Percentiles rank a stretch among this genome's conserved stretches.
Conservation (phyloP, 2,888 invertebrate genomes). For the Cheilosia impressa region DNA sequence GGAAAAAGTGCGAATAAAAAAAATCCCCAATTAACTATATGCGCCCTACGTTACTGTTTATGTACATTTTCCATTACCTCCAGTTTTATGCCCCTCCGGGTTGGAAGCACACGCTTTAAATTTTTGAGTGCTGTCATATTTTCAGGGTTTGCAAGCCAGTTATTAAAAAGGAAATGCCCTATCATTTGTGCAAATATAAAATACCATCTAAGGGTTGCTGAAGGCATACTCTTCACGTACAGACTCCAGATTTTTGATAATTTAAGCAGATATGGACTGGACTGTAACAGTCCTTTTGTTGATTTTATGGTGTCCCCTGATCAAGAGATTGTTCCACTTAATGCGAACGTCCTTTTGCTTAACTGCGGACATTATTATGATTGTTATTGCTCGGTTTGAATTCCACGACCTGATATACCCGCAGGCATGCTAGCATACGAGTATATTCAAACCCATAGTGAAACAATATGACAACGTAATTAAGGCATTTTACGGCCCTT, state of each 20-base stretch:
- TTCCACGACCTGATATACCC: background rate
- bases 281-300: slow-evolving; percentile 17
- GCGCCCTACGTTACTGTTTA: background rate
- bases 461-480: slow-evolving; percentile 1
- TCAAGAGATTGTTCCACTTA: slow-evolving; percentile 30
- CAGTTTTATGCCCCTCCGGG: background rate
- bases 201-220: background rate
- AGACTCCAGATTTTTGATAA: background rate
- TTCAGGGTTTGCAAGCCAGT: background rate
- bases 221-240: background rate
- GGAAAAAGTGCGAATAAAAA: too few relatives aligned
- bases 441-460: background rate
- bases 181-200: slow-evolving; percentile 14
- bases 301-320: slow-evolving; percentile 23
- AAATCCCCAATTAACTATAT: too few relatives aligned
- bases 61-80: background rate
- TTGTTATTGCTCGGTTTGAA: slow-evolving; percentile 13
- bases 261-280: background rate
- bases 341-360: slow-evolving; percentile 9
- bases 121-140: background rate
- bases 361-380: slow-evolving; percentile 20
- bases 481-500: background rate
- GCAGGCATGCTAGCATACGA: background rate
- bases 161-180: slow-evolving; percentile 8
- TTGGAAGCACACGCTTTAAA: background rate